Evolutionary conservation across 2,113 vertebrate species (phyloP).

Genomic region (Muntiacus muntjak): DNA sequence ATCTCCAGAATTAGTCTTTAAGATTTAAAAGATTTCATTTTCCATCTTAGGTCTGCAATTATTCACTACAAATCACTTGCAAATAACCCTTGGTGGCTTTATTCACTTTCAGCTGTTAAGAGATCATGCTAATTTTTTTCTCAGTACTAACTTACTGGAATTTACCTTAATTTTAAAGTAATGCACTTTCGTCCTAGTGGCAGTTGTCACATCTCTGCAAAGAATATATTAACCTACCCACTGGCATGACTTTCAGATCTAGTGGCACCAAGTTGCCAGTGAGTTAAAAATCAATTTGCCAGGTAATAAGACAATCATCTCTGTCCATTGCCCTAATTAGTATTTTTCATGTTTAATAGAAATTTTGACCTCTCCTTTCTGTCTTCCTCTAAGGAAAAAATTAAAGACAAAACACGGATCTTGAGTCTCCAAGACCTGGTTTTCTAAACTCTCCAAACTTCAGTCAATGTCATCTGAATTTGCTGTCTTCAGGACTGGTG

Average conservation of each 20-base stretch:
- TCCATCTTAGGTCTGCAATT: not conserved
- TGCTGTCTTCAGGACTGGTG: not conserved
- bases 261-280: not conserved
- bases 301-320: constrained; percentile 40
- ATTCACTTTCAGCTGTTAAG: not conserved
- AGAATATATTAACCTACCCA: constrained; percentile 13
- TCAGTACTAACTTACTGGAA: not conserved
- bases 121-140: not conserved
- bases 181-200: not conserved
- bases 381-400: constrained; percentile 40
- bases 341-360: constrained; percentile 48
- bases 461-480: not conserved
- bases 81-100: not conserved
- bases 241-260: constrained; percentile 1
- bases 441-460: not conserved
- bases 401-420: constrained; percentile 10
- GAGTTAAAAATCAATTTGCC: constrained; percentile 38
- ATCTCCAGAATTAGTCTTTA: not conserved
- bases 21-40: constrained; percentile 38
- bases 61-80: constrained; percentile 16
- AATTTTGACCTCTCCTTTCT: constrained; percentile 30
- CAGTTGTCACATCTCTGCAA: not conserved
- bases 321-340: constrained; percentile 49
- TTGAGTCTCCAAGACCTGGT: not conserved
- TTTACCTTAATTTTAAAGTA: constrained; percentile 27